These are phyloP conservation scores for Lumbricus terrestris DNA, from an alignment of 2,888 invertebrate genomes.

Conservation along the genomic window DNA sequence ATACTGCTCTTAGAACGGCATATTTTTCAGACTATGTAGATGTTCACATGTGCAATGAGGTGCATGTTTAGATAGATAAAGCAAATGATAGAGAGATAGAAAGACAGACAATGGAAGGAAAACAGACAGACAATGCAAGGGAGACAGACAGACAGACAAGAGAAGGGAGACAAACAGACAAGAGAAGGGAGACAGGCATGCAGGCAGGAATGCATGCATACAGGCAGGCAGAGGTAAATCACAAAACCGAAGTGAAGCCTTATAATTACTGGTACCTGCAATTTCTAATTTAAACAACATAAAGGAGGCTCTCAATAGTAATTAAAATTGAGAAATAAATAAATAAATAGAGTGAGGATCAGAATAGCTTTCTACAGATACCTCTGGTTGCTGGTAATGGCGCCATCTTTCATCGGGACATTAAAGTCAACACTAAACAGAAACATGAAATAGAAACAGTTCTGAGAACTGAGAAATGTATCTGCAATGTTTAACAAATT, in stretches of 20 bases:
- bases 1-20: neutral
- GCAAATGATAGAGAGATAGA: neutral
- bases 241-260: too few relatives aligned
- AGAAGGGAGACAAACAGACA: too few relatives aligned
- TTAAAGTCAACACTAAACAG: constrained; percentile 92
- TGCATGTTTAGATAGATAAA: too few relatives aligned
- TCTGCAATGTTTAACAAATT: neutral
- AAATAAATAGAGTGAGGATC: neutral
- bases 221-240: too few relatives aligned
- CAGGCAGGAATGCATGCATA: too few relatives aligned
- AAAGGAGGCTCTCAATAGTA: neutral
- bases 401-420: constrained; percentile 89
- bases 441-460: neutral
- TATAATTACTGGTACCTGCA: too few relatives aligned
- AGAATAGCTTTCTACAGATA: constrained; percentile 36
- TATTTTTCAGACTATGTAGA: neutral
- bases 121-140: too few relatives aligned
- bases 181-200: too few relatives aligned
- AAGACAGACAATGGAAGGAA: neutral
- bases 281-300: too few relatives aligned
- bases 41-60: too few relatives aligned
- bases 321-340: neutral
- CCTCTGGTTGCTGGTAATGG: constrained; percentile 92
- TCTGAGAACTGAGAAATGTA: too few relatives aligned
- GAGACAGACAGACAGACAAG: too few relatives aligned